Percentiles rank a stretch among this genome's conserved stretches.
Conservation (phyloP, 2,113 vertebrate genomes). For the Psilopogon haemacephalus region DNA sequence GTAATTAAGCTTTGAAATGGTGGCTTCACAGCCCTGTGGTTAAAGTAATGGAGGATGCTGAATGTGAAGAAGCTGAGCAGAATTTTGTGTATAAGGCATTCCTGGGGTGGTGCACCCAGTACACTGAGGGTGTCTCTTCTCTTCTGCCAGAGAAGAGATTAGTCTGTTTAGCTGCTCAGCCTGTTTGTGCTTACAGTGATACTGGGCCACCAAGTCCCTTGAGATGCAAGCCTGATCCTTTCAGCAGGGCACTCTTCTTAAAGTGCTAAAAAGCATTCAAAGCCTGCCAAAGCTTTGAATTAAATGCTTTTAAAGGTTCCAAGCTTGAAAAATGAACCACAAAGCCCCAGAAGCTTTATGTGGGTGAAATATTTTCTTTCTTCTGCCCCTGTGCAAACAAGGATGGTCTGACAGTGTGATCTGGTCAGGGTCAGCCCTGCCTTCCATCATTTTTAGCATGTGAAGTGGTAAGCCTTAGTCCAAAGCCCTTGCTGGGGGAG, state of each 20-base stretch:
- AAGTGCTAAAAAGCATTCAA: background rate
- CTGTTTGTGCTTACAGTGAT: background rate
- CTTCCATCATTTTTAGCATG: background rate
- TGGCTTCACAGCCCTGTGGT: background rate
- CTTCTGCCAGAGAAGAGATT: background rate
- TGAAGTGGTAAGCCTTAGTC: background rate
- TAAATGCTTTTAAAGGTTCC: background rate
- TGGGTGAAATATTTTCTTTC: background rate
- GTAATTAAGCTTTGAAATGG: background rate
- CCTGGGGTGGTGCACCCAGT: accelerated
- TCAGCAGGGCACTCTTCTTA: background rate
- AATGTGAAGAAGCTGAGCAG: background rate
- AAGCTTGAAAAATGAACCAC: background rate
- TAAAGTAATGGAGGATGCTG: background rate
- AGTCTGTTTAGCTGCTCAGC: background rate
- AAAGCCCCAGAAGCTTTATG: background rate
- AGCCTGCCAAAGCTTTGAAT: background rate
- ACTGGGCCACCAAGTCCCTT: background rate
- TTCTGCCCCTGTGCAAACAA: background rate
- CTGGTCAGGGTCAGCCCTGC: background rate
- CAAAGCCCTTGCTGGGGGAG: background rate
- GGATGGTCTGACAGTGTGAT: background rate
- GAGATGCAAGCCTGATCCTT: background rate
- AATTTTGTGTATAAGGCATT: background rate
- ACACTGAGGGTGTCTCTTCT: no score